Base-by-base conservation (phyloP, 37 sponge, comb jelly and placozoan species). In the Spongia lamella region DNA sequence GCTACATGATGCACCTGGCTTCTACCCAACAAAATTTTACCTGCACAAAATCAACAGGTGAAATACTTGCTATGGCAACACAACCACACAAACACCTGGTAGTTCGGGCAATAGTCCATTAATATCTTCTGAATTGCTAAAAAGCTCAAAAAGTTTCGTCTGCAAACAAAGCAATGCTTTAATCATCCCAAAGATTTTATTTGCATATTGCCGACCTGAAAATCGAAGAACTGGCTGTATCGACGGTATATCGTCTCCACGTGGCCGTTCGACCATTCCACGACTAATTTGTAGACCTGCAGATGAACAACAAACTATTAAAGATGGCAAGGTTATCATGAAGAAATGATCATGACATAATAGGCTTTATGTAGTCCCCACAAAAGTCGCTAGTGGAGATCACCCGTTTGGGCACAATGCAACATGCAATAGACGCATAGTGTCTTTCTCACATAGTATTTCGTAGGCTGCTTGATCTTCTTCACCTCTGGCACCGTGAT, bases 151-250 rank as follows among this genome's bases (percentile, higher is more conserved):
- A 43, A 43, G 47, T 43, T 43, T 43, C 7, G 47, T 9, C 47
- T 43, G 47, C 47, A 43, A 9, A 43, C 9, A 9, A 13, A 9
- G 47, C 5, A 43, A 43, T 43, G 9, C 47, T 5, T n/a, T n/a
- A n/a, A n/a, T n/a, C n/a, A n/a, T n/a, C n/a, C n/a, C n/a, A n/a
- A n/a, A n/a, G n/a, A n/a, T n/a, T n/a, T n/a, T n/a, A n/a, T n/a
- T n/a, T n/a, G n/a, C n/a, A n/a, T n/a, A n/a, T n/a, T n/a, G n/a
- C n/a, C n/a, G 56, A 88, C 89, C 76, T 78, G 64, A 63, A 93
- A 84, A 61, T 93, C 93, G 63, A 93, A 93, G 82, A 93, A 93
- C 56, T 79, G 68, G 34, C 79, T 80, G 83, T 88, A 93, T 1
- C 89, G 75, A 5, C 93, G 27, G 55, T 90, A 90, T 25, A 90